phyloP scores from a whole-genome alignment of 1,140 invertebrate genomes.

The Anastatus disparis region DNA sequence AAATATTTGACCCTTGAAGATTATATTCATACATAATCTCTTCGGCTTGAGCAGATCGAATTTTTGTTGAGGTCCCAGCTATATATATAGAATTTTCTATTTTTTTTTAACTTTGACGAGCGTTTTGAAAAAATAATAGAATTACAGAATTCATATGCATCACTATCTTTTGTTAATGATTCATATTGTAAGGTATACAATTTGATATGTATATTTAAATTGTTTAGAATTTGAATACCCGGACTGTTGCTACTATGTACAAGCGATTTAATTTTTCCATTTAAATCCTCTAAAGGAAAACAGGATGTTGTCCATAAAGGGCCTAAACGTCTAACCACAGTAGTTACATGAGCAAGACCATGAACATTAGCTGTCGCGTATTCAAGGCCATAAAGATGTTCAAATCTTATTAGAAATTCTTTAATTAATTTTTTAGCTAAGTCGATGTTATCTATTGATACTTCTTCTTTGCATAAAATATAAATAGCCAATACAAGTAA shows the following conservation, averaged over 20 bases:
- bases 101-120: no score
- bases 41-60: no score
- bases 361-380: conserved; percentile 29
- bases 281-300: conserved; percentile 15
- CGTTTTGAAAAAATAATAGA: background rate
- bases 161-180: background rate
- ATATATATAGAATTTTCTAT: no score
- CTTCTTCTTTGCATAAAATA: conserved; percentile 14
- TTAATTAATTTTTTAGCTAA: conserved; percentile 42
- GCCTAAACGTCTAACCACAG: conserved; percentile 18
- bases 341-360: conserved; percentile 18
- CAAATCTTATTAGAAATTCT: no score
- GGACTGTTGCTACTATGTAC: background rate
- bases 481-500: conserved; percentile 16
- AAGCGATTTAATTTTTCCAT: conserved; percentile 32
- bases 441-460: conserved; percentile 11
- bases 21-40: no score
- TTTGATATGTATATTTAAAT: background rate
- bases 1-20: no score
- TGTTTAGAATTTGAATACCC: background rate
- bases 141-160: background rate
- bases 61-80: no score
- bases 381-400: background rate
- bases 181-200: background rate
- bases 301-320: conserved; percentile 16